phyloP scores from a whole-genome alignment of 37 sponge, comb jelly and placozoan genomes.

The Cladorhizidae sp. region DNA sequence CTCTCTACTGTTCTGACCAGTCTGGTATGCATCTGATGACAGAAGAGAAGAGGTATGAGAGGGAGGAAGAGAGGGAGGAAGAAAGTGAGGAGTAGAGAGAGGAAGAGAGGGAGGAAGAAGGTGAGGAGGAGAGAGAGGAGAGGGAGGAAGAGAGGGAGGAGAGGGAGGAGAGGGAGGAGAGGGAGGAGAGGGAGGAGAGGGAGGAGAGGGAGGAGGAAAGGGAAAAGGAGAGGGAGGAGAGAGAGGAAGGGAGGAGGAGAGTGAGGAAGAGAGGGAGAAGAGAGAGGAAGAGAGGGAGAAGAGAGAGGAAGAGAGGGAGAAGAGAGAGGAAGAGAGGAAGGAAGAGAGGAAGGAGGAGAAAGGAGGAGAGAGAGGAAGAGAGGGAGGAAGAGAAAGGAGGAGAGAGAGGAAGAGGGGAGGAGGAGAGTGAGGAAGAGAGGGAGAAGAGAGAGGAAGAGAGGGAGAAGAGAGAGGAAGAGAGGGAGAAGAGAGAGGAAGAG shows the following conservation, averaged over 20 bases:
- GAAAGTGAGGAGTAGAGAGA: not conserved
- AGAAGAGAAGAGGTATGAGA: conserved; percentile 6
- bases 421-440: not conserved
- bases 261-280: not conserved
- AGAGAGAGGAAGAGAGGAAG: too few relatives aligned
- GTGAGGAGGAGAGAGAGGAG: not conserved
- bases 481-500: not conserved
- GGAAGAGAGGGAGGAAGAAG: not conserved
- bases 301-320: too few relatives aligned
- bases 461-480: not conserved
- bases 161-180: not conserved
- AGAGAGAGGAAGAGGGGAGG: not conserved
- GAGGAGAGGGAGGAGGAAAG: not conserved
- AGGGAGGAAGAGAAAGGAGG: not conserved
- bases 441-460: not conserved
- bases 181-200: not conserved
- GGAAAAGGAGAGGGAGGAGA: not conserved
- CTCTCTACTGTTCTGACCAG: not conserved
- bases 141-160: not conserved
- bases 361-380: not conserved
- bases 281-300: not conserved
- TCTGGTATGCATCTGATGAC: not conserved
- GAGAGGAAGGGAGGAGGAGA: not conserved
- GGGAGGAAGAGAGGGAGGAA: not conserved
- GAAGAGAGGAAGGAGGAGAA: too few relatives aligned